These are phyloP conservation scores for Drosophila aldrichi DNA, from an alignment of 2,888 invertebrate genomes.

Conservation along the genomic window DNA sequence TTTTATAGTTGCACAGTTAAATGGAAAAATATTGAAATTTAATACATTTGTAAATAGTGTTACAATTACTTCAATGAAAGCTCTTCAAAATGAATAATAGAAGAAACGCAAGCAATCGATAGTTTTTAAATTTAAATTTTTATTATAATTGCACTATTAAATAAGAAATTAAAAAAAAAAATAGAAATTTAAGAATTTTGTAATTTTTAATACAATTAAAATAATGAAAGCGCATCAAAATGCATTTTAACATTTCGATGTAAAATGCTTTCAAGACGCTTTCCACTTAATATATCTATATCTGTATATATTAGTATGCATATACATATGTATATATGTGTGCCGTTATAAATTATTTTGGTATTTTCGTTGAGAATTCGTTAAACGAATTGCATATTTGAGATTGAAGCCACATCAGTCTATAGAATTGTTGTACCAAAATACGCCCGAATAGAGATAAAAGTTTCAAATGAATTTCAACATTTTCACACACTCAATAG, in stretches of 20 bases:
- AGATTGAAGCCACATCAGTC: constrained; percentile 68
- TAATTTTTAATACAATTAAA: constrained; percentile 24
- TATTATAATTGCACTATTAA: constrained; percentile 48
- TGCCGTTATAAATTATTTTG: constrained; percentile 50
- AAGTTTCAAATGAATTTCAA: constrained; percentile 11
- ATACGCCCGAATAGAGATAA: constrained; percentile 27
- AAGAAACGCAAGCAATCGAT: background rate
- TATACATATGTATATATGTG: background rate
- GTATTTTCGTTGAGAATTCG: constrained; percentile 54
- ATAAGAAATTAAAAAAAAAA: constrained; percentile 13
- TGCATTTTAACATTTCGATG: constrained; percentile 35
- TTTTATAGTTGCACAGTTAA: too few species aligned
- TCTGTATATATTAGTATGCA: constrained; percentile 11
- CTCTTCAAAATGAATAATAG: background rate
- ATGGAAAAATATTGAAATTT: too few species aligned
- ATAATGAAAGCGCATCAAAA: constrained; percentile 55
- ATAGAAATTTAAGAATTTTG: constrained; percentile 25
- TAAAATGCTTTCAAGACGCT: constrained; percentile 58
- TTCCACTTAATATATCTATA: constrained; percentile 36
- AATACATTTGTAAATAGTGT: too few species aligned
- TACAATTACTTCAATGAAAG: too few species aligned
- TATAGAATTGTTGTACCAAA: constrained; percentile 51
- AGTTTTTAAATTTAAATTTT: constrained; percentile 32
- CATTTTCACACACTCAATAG: constrained; percentile 66
- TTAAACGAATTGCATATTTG: constrained; percentile 54